These are phyloP conservation scores for Alloscopus bannaensis DNA, from an alignment of 2,888 invertebrate genomes.

Conservation along the genomic window DNA sequence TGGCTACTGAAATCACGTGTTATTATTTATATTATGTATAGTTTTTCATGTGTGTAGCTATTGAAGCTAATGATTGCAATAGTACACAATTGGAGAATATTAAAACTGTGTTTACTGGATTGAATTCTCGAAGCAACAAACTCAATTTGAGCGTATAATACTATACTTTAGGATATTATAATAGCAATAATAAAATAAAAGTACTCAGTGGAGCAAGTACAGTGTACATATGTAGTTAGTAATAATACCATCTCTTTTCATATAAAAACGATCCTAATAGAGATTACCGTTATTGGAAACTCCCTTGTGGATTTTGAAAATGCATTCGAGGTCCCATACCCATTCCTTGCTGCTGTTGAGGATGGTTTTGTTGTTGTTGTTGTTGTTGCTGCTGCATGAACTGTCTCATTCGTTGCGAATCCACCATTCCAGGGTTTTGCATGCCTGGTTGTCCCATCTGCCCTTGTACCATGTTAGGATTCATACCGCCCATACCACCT, in stretches of 20 bases:
- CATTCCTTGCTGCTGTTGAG: conserved; percentile 79
- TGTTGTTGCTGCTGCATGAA: conserved; percentile 74
- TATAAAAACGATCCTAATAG: conserved; percentile 46
- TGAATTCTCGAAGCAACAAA: conserved; percentile 40
- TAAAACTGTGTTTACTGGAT: too few species aligned
- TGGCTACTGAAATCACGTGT: too few species aligned
- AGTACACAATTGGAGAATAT: too few species aligned
- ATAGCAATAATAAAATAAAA: conserved; percentile 58
- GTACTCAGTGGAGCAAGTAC: conserved; percentile 29
- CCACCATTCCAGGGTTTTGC: conserved; percentile 70
- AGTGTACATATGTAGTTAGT: too few species aligned
- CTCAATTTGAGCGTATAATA: conserved; percentile 36
- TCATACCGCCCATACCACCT: conserved; percentile 49
- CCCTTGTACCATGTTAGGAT: conserved; percentile 57
- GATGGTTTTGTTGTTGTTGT: conserved; percentile 77
- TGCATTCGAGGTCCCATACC: conserved; percentile 70
- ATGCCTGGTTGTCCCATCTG: conserved; percentile 65
- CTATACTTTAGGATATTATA: conserved; percentile 16
- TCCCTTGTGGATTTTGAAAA: conserved; percentile 71
- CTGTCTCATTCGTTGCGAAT: conserved; percentile 69
- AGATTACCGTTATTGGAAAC: conserved; percentile 67
- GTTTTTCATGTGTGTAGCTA: too few species aligned
- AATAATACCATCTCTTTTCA: conserved; percentile 29
- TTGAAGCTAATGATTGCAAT: too few species aligned
- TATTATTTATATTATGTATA: too few species aligned